Evolutionary conservation across 2,113 vertebrate genomes (phyloP), one percentile per base, ranked within the genome.

Genomic region (Ibidorhyncha struthersii): DNA sequence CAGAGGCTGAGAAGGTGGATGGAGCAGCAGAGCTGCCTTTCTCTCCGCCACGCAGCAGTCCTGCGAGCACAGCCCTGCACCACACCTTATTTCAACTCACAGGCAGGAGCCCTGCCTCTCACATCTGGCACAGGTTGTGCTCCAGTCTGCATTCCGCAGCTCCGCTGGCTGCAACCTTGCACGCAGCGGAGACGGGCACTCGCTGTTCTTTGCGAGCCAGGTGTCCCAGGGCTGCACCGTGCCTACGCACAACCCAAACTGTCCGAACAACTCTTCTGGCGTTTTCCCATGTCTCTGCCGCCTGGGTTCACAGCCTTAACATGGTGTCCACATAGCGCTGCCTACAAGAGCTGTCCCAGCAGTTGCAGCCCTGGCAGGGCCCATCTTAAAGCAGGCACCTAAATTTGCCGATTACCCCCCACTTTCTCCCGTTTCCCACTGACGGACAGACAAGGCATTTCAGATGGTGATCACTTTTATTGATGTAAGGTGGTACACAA

Each of bases 381-480:
- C 41, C 69, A 26, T 14, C 9, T 15, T 38, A 8, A 43, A 77
- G 36, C 66, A 29, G 30, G 34, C 5, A 0, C 15, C 4, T 20
- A 10, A 8, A 15, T 8, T 20, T 50, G 12, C 29, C 32, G 10
- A 1, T 13, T 23, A 4, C 12, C 19, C 3, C 30, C 6, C 10
- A 6, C 32, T 20, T n/a, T 9, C 32, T 63, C 40, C 38, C 23
- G 8, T 34, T 63, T 29, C 53, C 52, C 70, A 72, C 17, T 14
- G 50, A 92, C 15, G 65, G 34, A 70, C 20, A 63, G n/a, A 71
- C 67, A 62, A 80, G 32, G 21, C 74, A 8, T 20, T 67, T 94
- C 94, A 93, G 95, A 80, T 89, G 97, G 94, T 96, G 96, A 96
- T 90, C 82, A 95, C 95, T 98, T 98, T 98, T 98, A 96, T 98